phyloP scores from a whole-genome alignment of 2,113 vertebrate genomes.

The Brachionichthys hirsutus region DNA sequence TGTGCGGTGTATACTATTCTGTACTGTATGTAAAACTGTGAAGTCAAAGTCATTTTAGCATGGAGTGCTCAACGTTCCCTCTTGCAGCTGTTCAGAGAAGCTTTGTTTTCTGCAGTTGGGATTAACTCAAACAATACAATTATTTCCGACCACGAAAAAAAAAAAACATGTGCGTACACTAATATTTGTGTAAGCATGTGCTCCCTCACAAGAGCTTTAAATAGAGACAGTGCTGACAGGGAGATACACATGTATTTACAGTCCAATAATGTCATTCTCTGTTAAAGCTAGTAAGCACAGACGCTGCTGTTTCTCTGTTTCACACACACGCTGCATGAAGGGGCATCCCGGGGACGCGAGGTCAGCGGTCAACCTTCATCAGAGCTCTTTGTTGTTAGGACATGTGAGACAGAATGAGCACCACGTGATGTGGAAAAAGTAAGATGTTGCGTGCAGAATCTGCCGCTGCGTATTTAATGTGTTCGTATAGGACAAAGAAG shows the following conservation, averaged over 20 bases:
- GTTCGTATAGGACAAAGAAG: conserved; percentile 3
- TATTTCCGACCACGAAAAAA: conserved; percentile 36
- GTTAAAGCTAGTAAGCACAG: background rate
- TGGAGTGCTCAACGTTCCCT: background rate
- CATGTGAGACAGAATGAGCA: background rate
- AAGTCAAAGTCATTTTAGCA: background rate
- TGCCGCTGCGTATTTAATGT: background rate
- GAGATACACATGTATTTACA: conserved; percentile 4
- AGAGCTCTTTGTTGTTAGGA: background rate
- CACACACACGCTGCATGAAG: background rate
- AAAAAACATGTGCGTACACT: conserved; percentile 23
- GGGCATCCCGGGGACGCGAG: no score
- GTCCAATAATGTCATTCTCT: conserved; percentile 12
- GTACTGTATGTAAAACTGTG: no score
- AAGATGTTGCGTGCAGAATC: background rate
- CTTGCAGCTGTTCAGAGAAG: conserved; percentile 9
- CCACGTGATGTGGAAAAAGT: background rate
- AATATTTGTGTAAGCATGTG: conserved; percentile 27
- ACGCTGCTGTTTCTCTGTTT: background rate
- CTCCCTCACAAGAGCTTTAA: conserved; percentile 10
- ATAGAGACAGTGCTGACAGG: conserved; percentile 17
- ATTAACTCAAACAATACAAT: conserved; percentile 51
- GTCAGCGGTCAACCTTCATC: background rate
- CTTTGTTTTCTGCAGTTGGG: conserved; percentile 31
- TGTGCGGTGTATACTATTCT: no score